phyloP scores from a whole-genome alignment of 92 coral and sea anemone genomes.

The Siderastrea siderea region DNA sequence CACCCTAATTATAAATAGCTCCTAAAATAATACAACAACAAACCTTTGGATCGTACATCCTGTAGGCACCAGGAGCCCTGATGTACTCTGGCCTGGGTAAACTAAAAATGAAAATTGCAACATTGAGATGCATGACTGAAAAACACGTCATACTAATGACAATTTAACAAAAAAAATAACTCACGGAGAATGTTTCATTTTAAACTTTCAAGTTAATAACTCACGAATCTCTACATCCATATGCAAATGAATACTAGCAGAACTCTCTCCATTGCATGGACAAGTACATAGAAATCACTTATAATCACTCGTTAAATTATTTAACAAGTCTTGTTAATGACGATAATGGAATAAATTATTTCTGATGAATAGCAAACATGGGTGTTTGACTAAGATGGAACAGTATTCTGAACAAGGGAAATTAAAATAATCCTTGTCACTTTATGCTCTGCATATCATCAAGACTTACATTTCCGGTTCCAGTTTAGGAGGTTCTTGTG shows the following conservation, averaged over 20 bases:
- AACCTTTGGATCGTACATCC: conserved; percentile 72
- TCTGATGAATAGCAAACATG: too few species aligned
- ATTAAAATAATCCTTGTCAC: background rate
- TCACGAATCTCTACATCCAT: background rate
- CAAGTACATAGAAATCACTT: background rate
- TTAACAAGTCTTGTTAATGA: too few species aligned
- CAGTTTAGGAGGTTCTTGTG: conserved; percentile 36
- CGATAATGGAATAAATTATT: too few species aligned
- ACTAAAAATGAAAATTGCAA: conserved; percentile 29
- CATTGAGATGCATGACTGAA: background rate
- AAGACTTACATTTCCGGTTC: conserved; percentile 57
- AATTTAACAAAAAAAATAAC: background rate
- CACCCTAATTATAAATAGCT: background rate
- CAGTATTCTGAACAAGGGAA: background rate
- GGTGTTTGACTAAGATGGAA: too few species aligned
- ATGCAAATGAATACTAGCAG: background rate
- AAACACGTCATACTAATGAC: background rate
- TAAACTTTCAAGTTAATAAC: background rate
- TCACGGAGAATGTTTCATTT: background rate
- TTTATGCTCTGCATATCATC: background rate
- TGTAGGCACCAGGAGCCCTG: conserved; percentile 82
- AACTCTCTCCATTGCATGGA: background rate
- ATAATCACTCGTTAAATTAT: too few species aligned
- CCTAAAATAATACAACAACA: background rate
- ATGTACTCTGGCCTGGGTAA: conserved; percentile 83